A percentile compares a stretch with the other conserved stretches of the same genome.
Evolutionary conservation across 2,888 invertebrate genomes (phyloP).

Genomic region (Morinoia aosen): DNA sequence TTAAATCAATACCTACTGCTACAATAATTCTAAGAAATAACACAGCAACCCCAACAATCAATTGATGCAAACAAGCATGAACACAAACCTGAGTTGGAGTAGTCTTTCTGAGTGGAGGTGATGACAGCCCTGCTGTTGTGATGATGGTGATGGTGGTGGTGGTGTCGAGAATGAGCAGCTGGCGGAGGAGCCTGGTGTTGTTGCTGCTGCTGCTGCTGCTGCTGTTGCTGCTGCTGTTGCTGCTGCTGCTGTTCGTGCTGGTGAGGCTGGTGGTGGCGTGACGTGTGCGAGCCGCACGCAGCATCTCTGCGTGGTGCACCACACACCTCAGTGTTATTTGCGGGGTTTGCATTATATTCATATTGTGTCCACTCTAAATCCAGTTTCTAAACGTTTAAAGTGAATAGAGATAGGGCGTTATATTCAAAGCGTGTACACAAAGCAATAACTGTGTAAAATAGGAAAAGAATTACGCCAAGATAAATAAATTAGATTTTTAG

Average conservation of each 20-base stretch:
- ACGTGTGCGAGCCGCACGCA: not conserved
- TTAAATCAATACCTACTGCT: too few relatives aligned
- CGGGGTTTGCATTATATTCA: too few relatives aligned
- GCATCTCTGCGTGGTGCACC: not conserved
- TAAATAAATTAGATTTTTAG: too few relatives aligned
- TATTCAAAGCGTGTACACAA: too few relatives aligned
- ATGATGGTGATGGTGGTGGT: constrained; percentile 62
- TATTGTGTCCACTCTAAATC: not conserved
- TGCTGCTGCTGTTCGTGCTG: constrained; percentile 20
- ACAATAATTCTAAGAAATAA: too few relatives aligned
- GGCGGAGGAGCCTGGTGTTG: constrained; percentile 67
- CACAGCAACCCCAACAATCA: too few relatives aligned
- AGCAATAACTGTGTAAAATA: too few relatives aligned
- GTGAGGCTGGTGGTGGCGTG: constrained; percentile 38
- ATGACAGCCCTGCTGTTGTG: constrained; percentile 54
- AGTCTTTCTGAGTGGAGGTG: constrained; percentile 56
- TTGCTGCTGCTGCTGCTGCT: constrained; percentile 71
- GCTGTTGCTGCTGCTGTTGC: not conserved
- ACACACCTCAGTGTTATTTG: not conserved
- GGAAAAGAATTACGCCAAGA: too few relatives aligned
- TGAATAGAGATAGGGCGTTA: too few relatives aligned
- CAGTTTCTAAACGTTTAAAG: too few relatives aligned
- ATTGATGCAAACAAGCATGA: not conserved
- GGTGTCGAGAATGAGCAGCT: constrained; percentile 63
- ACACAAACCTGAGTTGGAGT: constrained; percentile 21